These are phyloP conservation scores for Conus canariensis DNA, from an alignment of 2,888 invertebrate genomes.

Conservation along the genomic window DNA sequence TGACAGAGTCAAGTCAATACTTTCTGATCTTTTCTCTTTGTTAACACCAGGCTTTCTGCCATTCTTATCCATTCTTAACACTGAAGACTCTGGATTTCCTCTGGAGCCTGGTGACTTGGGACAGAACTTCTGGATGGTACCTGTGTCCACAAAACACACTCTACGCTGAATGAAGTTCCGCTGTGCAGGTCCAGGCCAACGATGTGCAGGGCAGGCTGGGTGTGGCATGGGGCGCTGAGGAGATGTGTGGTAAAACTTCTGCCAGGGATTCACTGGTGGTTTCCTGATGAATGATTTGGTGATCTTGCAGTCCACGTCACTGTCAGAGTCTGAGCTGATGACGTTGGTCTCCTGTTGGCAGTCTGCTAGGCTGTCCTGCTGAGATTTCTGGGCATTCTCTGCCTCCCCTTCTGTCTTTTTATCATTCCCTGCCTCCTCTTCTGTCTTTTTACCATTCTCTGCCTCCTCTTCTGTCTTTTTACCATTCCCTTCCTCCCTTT, in stretches of 20 bases:
- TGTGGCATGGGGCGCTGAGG: background rate
- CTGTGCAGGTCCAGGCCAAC: background rate
- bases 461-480: background rate
- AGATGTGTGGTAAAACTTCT: background rate
- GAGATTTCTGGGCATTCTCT: background rate
- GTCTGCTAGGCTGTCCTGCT: background rate
- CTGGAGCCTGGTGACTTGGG: background rate
- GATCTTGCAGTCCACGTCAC: slow-evolving; percentile 28
- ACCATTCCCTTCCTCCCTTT: background rate
- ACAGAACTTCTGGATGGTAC: background rate
- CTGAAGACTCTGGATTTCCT: background rate
- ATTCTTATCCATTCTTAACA: too few species aligned
- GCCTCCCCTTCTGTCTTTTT: background rate
- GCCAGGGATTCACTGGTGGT: background rate
- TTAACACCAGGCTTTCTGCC: background rate
- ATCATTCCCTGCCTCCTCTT: background rate
- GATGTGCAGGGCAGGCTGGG: background rate
- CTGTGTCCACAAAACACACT: background rate
- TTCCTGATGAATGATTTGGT: background rate
- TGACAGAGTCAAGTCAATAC: background rate
- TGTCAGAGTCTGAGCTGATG: slow-evolving; percentile 29
- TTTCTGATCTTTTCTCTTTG: background rate
- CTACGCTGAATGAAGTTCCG: background rate
- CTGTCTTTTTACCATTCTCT: background rate
- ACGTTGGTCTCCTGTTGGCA: background rate